Conservation (phyloP, 2,797 vertebrate species). For the Octomys mimax region DNA sequence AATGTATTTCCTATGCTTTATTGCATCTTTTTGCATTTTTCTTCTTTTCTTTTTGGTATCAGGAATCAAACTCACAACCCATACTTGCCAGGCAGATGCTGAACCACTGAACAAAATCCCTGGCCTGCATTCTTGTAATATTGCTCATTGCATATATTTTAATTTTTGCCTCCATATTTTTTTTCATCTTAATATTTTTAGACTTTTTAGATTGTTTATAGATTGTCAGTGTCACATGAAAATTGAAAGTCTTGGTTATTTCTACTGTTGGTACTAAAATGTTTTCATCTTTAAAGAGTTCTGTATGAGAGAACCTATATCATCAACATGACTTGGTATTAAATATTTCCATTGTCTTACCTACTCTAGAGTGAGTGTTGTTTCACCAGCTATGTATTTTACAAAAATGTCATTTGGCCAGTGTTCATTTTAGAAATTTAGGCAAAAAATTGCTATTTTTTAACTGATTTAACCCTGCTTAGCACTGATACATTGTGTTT, state of each 20-base stretch:
- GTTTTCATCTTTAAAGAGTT: slow-evolving; percentile 50
- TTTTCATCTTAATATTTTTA: slow-evolving; percentile 40
- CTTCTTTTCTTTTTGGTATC: too few species aligned
- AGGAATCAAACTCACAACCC: too few species aligned
- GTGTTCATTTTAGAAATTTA: slow-evolving; percentile 43
- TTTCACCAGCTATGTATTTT: slow-evolving; percentile 46
- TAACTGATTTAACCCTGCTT: slow-evolving; percentile 20
- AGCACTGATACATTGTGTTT: slow-evolving; percentile 42
- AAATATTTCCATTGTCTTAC: slow-evolving; percentile 51
- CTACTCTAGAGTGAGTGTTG: slow-evolving; percentile 33
- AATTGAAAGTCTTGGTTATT: slow-evolving; percentile 48
- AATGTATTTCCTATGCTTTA: slow-evolving; percentile 56
- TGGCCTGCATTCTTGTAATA: slow-evolving; percentile 31
- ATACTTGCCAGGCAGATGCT: too few species aligned
- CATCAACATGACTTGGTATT: slow-evolving; percentile 19
- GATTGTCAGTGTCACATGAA: slow-evolving; percentile 53
- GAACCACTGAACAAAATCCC: too few species aligned
- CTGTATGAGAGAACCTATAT: neutral
- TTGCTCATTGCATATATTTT: slow-evolving; percentile 61
- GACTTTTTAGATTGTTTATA: slow-evolving; percentile 38
- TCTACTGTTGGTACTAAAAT: slow-evolving; percentile 51
- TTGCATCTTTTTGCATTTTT: slow-evolving; percentile 54
- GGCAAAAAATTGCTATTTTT: neutral
- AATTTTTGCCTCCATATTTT: slow-evolving; percentile 59
- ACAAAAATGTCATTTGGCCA: slow-evolving; percentile 31